Base-by-base conservation (phyloP, 2,888 invertebrate genomes). In the Zhuqinia jingwanae region DNA sequence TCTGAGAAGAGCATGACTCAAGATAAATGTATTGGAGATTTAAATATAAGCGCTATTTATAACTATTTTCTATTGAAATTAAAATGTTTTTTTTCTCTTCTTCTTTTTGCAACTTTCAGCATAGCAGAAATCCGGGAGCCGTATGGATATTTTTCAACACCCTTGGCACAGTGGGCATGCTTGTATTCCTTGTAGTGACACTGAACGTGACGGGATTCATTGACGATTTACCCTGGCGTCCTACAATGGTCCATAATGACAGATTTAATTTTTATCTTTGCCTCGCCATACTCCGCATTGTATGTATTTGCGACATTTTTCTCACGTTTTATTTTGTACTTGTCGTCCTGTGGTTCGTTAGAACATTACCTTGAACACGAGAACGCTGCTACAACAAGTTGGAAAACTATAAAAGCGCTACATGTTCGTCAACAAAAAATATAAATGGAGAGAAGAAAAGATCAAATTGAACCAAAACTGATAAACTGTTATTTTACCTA, bases 191-290 rank as follows among this genome's bases (percentile, higher is more conserved):
- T 15, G 56, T 56, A 47, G 87, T 87, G 42, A 85, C 86, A 53
- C 79, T 89, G 27, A 79, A 87, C 60, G 84, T 87, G 73, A 89
- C 89, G 13, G 89, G 89, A 63, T 88, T 89, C 75, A 87, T 89
- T 25, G 63, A 83, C 47, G 89, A 89, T 65, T 70, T 84, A 27
- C 89, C 89, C 0, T 89, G 87, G 86, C 65, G 75, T 22, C 87
- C 89, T 15, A 79, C 86, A 30, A 25, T 47, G 36, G 80, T 89
- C 22, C 78, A 80, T 56, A 89, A 89, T 86, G 89, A 89, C 84
- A 89, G 70, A 60, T 88, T 86, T 79, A 85, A 83, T 45, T 89
- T 89, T 56, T 89, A 89, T 65, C 82, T 87, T 25, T 80, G 87
- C 22, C 81, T 89, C 80, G 63, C 82, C 65, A 87, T 89, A 45